phyloP scores from a whole-genome alignment of 1,140 invertebrate species.

The Aradophagus sp. region DNA sequence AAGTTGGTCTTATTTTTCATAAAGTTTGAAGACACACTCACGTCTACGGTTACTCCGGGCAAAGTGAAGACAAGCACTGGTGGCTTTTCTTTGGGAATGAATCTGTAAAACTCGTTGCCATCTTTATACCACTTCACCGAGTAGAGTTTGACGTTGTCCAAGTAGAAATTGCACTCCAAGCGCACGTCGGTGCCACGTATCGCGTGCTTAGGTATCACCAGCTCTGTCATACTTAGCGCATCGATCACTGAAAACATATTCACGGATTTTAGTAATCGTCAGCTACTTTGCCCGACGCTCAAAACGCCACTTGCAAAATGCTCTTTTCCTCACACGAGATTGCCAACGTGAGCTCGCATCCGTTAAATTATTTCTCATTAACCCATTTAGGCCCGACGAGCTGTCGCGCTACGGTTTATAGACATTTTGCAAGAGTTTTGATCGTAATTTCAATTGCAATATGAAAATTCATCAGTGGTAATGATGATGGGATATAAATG shows the following conservation, averaged over 20 bases:
- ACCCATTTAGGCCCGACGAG: conserved; percentile 6
- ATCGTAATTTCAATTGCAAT: not conserved
- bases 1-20: too few species aligned
- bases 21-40: too few species aligned
- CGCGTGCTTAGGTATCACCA: conserved; percentile 81
- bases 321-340: conserved; percentile 13
- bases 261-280: conserved; percentile 55
- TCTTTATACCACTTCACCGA: conserved; percentile 89
- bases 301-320: conserved; percentile 16
- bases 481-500: too few species aligned
- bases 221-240: conserved; percentile 78
- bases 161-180: conserved; percentile 79
- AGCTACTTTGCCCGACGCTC: conserved; percentile 2
- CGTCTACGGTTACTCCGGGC: conserved; percentile 79
- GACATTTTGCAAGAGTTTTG: not conserved
- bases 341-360: conserved; percentile 7
- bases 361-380: conserved; percentile 31
- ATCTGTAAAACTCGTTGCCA: conserved; percentile 86
- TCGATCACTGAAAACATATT: conserved; percentile 59
- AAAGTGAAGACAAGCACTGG: conserved; percentile 78
- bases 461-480: not conserved
- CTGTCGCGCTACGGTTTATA: not conserved
- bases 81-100: conserved; percentile 81
- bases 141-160: conserved; percentile 81
- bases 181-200: conserved; percentile 78